A percentile compares a stretch with the other conserved stretches of the same genome.
phyloP scores from a whole-genome alignment of 2,113 vertebrate species.

The Cairina moschata region DNA sequence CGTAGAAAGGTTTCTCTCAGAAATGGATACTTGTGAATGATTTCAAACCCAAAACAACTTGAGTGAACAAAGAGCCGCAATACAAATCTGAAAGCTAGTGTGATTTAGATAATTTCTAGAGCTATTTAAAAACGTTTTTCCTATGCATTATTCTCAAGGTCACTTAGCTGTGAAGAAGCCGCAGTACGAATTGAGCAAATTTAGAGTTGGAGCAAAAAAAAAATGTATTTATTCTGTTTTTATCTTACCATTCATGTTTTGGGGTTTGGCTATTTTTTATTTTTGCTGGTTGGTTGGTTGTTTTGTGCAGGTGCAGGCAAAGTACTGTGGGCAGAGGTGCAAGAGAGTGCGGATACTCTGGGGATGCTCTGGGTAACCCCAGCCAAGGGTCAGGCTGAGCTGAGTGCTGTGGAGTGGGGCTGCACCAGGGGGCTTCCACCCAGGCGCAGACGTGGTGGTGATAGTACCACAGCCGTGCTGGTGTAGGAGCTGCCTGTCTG shows the following conservation, averaged over 20 bases:
- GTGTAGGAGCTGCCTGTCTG: neutral
- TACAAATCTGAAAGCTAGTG: neutral
- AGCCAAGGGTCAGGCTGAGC: neutral
- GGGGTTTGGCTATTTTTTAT: neutral
- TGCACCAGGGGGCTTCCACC: neutral
- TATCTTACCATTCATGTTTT: neutral
- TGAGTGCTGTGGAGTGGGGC: too few relatives aligned
- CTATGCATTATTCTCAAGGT: neutral
- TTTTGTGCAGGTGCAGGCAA: neutral
- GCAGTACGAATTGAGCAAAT: rapidly evolving
- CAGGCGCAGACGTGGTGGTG: neutral
- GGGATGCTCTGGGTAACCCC: neutral
- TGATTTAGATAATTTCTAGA: neutral
- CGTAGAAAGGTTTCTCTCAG: neutral
- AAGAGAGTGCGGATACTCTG: neutral
- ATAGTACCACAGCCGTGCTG: rapidly evolving
- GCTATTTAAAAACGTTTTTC: neutral
- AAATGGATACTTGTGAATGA: neutral
- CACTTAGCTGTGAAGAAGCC: neutral
- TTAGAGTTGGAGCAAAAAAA: neutral
- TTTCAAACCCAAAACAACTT: neutral
- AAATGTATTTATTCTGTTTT: neutral
- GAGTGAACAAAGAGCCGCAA: neutral
- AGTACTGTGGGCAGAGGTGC: neutral
- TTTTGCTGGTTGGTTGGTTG: too few relatives aligned